Evolutionary conservation across 2,113 vertebrate genomes (phyloP).

Genomic region (Cygnus atratus): DNA sequence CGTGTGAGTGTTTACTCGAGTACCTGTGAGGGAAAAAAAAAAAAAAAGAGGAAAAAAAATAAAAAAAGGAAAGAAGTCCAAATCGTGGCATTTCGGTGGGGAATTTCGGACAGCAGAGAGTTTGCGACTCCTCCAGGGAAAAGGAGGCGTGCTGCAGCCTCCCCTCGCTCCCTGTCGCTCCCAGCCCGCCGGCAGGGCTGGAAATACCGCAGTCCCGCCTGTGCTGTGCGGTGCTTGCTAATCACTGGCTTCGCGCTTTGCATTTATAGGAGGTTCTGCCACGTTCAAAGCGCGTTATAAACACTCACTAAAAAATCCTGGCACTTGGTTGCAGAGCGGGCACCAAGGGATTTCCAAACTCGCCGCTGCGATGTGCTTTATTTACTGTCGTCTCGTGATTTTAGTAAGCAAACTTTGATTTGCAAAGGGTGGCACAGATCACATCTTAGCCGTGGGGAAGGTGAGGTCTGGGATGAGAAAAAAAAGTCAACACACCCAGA

Average conservation of each 20-base stretch:
- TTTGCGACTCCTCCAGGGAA: background rate
- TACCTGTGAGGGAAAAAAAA: background rate
- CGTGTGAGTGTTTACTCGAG: background rate
- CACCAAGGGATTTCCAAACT: background rate
- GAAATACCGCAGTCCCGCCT: background rate
- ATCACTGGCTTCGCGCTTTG: background rate
- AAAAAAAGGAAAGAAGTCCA: background rate
- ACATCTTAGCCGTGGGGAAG: background rate
- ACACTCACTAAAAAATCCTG: background rate
- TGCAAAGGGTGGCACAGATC: background rate
- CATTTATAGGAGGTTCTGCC: background rate
- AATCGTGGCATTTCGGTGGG: background rate
- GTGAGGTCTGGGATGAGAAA: background rate
- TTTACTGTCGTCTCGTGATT: background rate
- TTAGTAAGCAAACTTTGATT: background rate
- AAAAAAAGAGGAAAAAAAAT: background rate
- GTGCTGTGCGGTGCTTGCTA: background rate
- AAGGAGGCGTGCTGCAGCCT: background rate
- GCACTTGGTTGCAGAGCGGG: background rate
- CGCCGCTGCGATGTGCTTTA: background rate
- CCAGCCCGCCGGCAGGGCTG: background rate
- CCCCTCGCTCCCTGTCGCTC: background rate
- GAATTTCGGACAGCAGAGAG: background rate
- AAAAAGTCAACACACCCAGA: background rate
- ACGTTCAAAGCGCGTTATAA: background rate